A percentile compares a stretch with the other conserved stretches of the same genome.
Conservation (phyloP, 1,140 invertebrate genomes). For the Penaeus chinensis region DNA sequence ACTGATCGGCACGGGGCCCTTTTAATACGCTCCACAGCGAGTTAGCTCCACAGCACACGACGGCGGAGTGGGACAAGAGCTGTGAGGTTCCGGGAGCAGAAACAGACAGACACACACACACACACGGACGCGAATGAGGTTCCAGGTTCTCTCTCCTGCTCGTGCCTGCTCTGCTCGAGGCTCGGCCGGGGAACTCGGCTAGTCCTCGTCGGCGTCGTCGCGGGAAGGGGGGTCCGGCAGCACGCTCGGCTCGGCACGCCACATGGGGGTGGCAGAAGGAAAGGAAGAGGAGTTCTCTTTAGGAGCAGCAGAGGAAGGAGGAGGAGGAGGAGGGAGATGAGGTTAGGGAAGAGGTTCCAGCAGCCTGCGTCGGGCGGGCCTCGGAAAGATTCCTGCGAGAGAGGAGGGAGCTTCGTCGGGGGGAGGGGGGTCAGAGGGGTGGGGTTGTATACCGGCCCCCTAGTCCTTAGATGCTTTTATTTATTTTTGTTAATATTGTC, state of each 20-base stretch:
- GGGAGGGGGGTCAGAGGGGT: background rate
- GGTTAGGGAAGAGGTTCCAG: background rate
- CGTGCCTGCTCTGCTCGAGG: too few species aligned
- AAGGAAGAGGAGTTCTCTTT: background rate
- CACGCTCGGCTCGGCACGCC: background rate
- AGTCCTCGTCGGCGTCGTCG: background rate
- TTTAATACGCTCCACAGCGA: too few species aligned
- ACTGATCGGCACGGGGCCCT: too few species aligned
- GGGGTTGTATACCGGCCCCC: background rate
- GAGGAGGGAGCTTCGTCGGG: background rate
- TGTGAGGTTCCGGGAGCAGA: too few species aligned
- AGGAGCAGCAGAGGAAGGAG: background rate
- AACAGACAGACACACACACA: too few species aligned
- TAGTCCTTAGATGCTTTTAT: background rate
- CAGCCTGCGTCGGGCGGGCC: background rate
- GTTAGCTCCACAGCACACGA: too few species aligned
- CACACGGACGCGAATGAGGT: too few species aligned
- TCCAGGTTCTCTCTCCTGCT: too few species aligned
- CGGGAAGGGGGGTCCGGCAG: background rate
- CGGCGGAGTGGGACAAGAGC: too few species aligned
- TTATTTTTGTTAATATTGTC: background rate
- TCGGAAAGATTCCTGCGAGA: background rate
- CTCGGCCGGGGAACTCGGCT: background rate
- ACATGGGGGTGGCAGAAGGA: background rate
- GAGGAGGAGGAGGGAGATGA: background rate